A percentile compares a stretch with the other conserved stretches of the same genome.
These are phyloP conservation scores for Anguilla japonica DNA, from an alignment of 2,113 vertebrate species.

Conservation along the genomic window DNA sequence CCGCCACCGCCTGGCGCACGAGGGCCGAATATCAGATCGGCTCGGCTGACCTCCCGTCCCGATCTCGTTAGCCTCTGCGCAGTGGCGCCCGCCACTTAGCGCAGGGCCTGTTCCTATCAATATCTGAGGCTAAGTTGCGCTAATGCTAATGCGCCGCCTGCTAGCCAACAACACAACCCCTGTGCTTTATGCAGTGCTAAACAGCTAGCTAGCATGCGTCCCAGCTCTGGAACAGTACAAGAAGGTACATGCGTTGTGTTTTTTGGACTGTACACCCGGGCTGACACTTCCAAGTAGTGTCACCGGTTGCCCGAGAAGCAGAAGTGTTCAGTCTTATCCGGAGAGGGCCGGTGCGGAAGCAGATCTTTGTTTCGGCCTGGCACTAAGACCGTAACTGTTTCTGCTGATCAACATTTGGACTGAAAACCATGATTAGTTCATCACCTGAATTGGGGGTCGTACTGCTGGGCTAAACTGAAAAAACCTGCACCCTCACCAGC, in stretches of 20 bases:
- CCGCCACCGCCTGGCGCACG: background rate
- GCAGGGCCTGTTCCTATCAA: background rate
- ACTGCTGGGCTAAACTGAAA: no score
- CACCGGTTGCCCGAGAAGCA: background rate
- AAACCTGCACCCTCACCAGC: no score
- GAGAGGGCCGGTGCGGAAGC: no score
- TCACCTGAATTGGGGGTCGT: no score
- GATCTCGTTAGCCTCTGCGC: background rate
- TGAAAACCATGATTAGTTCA: no score
- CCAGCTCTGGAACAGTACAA: background rate
- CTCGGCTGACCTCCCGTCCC: background rate
- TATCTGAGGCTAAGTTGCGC: background rate
- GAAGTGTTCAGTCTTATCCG: no score
- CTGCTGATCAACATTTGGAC: no score
- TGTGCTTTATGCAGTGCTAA: background rate
- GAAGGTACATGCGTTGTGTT: background rate
- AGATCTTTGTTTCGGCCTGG: no score
- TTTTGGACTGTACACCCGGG: background rate
- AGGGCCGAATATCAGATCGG: background rate
- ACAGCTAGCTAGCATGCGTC: background rate
- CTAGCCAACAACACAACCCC: background rate
- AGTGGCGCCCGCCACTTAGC: background rate
- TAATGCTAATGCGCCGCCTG: background rate
- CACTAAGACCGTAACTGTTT: no score
- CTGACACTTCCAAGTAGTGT: background rate